phyloP scores from a whole-genome alignment of 2,888 invertebrate species.

The Drosophila parthenogenetica region DNA sequence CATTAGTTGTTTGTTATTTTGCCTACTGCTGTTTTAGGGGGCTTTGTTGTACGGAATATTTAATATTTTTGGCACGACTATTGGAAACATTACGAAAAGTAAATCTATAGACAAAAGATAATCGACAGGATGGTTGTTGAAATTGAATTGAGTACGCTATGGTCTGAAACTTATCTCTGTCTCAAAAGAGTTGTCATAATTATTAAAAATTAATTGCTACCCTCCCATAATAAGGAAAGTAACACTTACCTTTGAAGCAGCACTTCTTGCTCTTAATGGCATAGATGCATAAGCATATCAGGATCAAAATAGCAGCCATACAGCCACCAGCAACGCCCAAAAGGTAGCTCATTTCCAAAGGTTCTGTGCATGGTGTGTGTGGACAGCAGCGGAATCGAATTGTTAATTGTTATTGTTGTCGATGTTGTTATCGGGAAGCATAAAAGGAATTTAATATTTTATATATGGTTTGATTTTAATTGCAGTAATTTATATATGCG shows the following conservation, averaged over 20 bases:
- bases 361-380: slow-evolving; percentile 85
- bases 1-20: slow-evolving; percentile 1
- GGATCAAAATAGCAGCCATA: slow-evolving; percentile 86
- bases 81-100: too few species aligned
- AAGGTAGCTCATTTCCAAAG: slow-evolving; percentile 87
- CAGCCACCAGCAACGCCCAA: slow-evolving; percentile 87
- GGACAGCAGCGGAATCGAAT: slow-evolving; percentile 11
- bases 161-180: too few species aligned
- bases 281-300: slow-evolving; percentile 87
- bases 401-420: slow-evolving; percentile 20
- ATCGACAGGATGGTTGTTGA: too few species aligned
- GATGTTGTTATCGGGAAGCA: slow-evolving; percentile 43
- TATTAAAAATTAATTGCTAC: too few species aligned
- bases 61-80: slow-evolving; percentile 38
- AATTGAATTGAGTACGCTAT: too few species aligned
- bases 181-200: too few species aligned
- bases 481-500: slow-evolving; percentile 43
- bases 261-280: slow-evolving; percentile 87
- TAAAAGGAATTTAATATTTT: slow-evolving; percentile 48
- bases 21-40: not conserved
- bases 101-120: too few species aligned
- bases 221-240: too few species aligned
- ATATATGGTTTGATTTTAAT: slow-evolving; percentile 60
- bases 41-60: slow-evolving; percentile 7
- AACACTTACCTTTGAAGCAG: slow-evolving; percentile 88